Conservation (phyloP, 2,888 invertebrate species). For the Metallyticus violacea region DNA sequence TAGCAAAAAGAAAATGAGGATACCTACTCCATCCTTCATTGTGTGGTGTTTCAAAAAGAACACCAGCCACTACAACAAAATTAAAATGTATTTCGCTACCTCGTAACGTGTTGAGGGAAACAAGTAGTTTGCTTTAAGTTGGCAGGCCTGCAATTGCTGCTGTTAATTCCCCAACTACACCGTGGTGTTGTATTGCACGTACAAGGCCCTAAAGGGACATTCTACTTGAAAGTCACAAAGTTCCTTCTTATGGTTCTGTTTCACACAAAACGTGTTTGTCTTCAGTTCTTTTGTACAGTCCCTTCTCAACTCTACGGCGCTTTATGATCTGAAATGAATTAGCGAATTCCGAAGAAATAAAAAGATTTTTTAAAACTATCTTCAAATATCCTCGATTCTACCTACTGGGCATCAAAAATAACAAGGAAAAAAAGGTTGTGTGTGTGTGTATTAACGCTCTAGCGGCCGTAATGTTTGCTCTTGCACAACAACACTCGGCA, state of each 20-base stretch:
- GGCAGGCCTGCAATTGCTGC: conserved; percentile 24
- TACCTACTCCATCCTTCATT: not conserved
- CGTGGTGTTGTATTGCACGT: not conserved
- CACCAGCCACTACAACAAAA: not conserved
- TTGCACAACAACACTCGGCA: too few species aligned
- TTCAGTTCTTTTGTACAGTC: not conserved
- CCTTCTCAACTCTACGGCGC: not conserved
- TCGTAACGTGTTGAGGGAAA: not conserved
- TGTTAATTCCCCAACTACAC: conserved; percentile 27
- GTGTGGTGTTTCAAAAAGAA: not conserved
- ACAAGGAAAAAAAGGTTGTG: too few species aligned
- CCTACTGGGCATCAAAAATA: too few species aligned
- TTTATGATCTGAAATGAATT: too few species aligned
- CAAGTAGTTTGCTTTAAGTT: not conserved
- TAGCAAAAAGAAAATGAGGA: not conserved
- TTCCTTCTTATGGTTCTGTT: conserved; percentile 9
- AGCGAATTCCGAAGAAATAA: too few species aligned
- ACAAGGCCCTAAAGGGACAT: conserved; percentile 27
- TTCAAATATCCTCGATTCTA: too few species aligned
- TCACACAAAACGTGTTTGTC: not conserved
- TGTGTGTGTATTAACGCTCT: too few species aligned
- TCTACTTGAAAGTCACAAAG: conserved; percentile 25
- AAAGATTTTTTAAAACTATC: too few species aligned
- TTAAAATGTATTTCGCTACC: not conserved
- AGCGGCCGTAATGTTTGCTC: too few species aligned